Evolutionary conservation across 2,888 invertebrate species (phyloP), one percentile per base, ranked within the genome.

Genomic region (Pandemis heparana): DNA sequence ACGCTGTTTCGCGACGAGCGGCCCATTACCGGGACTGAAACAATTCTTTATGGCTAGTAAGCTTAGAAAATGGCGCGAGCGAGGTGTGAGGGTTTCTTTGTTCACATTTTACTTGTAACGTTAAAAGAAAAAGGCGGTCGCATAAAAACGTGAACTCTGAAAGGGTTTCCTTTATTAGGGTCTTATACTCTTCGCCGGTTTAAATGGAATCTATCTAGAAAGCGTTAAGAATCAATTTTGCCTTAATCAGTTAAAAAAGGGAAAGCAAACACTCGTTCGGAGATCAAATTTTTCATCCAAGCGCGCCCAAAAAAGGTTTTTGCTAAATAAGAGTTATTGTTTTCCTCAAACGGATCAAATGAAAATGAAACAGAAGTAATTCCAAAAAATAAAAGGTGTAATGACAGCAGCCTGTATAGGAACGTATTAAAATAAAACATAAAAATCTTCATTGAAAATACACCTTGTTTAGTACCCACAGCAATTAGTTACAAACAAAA

Each of bases 131-230:
- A 80, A 77, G 74, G 65, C 71, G 71, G 60, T 75, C 71, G 39
- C 74, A 65, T 79, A 80, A 82, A 82, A 83, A 81, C 76, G 75
- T 72, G 77, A 77, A 80, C 77, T 75, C 77, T 77, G 69, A 72
- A 79, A 76, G 79, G 75, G 78, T 74, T 72, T 77, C 75, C 43
- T 81, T 82, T 82, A 84, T 83, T 81, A 81, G 78, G 78, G 76
- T 80, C 76, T 77, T 74, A 76, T 1, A 70, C 74, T 74, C 78
- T 79, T 65, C 67, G 53, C 60, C 51, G 66, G 75, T 75, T 74
- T 71, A 70, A 76, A 70, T 73, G 70, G 64, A 64, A 77, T 75
- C 70, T 70, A 74, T 71, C 67, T 76, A 69, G 75, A 74, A 72
- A 60, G 62, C 75, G 63, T 73, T 66, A 53, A 53, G 64, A 70